These are phyloP conservation scores for Phyllopteryx taeniolatus DNA, from an alignment of 2,113 vertebrate species.

Conservation along the genomic window DNA sequence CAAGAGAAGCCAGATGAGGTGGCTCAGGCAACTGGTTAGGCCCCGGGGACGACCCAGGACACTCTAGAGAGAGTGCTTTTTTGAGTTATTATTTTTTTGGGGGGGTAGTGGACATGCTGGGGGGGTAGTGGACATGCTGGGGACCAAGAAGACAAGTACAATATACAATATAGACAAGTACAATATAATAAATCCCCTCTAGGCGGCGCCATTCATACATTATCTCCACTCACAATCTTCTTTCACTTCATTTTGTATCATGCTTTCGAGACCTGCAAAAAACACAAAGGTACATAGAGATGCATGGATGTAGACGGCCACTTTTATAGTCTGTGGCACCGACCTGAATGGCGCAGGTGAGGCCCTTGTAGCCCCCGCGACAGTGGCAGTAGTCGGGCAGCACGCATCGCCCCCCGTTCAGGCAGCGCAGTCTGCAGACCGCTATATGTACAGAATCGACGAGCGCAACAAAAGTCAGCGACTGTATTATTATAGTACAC, in stretches of 20 bases:
- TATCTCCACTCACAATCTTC: constrained; percentile 9
- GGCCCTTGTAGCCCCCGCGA: constrained; percentile 77
- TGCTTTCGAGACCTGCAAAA: constrained; percentile 47
- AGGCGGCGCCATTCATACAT: constrained; percentile 6
- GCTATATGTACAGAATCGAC: constrained; percentile 58
- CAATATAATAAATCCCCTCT: constrained; percentile 41
- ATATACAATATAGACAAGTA: too few relatives aligned
- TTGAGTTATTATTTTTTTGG: too few relatives aligned
- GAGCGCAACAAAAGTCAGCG: background rate
- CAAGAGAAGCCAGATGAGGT: too few relatives aligned
- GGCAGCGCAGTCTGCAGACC: constrained; percentile 79
- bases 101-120: too few relatives aligned
- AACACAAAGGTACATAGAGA: background rate
- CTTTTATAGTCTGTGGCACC: background rate
- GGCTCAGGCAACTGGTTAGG: too few relatives aligned
- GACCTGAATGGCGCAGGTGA: constrained; percentile 78
- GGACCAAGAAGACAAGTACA: constrained; percentile 42
- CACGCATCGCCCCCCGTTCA: constrained; percentile 82
- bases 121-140: constrained; percentile 47
- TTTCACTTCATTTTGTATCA: constrained; percentile 27
- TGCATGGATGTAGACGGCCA: background rate
- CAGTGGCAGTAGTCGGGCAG: constrained; percentile 82
- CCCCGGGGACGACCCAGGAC: too few relatives aligned
- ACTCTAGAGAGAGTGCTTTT: too few relatives aligned
- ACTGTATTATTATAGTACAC: background rate